Conservation (phyloP, 2,113 vertebrate genomes). For the Tychaedon coryphoeus region DNA sequence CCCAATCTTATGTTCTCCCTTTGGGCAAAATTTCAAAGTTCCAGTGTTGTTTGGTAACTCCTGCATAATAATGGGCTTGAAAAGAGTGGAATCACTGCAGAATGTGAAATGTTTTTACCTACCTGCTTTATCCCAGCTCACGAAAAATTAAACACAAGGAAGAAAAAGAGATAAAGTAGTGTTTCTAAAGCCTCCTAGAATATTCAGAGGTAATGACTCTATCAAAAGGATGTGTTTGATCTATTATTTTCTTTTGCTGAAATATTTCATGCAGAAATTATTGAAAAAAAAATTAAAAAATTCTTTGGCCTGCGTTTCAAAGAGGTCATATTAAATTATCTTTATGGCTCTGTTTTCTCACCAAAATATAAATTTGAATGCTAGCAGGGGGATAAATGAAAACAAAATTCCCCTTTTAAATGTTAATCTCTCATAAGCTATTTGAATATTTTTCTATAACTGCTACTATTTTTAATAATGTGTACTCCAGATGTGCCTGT, state of each 20-base stretch:
- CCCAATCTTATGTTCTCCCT: background rate
- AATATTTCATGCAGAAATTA: background rate
- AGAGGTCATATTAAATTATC: background rate
- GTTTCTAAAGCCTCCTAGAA: background rate
- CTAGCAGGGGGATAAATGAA: background rate
- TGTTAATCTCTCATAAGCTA: background rate
- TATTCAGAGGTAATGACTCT: background rate
- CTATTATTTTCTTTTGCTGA: background rate
- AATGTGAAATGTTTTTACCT: background rate
- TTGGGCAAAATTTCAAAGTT: background rate
- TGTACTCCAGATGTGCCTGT: accelerated
- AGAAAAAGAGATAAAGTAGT: background rate
- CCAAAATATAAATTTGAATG: background rate
- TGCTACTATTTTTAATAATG: background rate
- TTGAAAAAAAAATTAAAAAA: background rate
- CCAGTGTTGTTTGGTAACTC: background rate
- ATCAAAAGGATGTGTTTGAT: background rate
- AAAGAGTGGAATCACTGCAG: background rate
- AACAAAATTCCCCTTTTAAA: background rate
- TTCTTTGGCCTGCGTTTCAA: background rate
- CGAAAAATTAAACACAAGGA: background rate
- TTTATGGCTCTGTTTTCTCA: background rate
- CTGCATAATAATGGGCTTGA: background rate
- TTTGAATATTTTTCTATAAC: background rate
- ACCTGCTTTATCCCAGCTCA: background rate